A percentile compares a stretch with the other conserved stretches of the same genome.
These are phyloP conservation scores for Sebastes itinus DNA, from an alignment of 2,797 vertebrate species.

Conservation along the genomic window DNA sequence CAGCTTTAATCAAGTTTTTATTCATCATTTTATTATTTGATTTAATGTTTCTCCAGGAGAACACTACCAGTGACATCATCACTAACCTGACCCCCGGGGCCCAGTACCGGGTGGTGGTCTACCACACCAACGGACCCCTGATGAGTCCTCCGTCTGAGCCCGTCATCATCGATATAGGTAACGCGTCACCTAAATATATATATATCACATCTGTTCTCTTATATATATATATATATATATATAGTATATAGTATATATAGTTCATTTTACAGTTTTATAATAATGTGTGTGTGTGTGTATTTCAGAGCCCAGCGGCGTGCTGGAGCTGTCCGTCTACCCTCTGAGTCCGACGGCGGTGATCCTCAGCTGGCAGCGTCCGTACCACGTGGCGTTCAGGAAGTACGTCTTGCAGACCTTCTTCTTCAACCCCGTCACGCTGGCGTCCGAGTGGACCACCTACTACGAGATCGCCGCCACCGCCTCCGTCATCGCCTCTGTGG, in stretches of 20 bases:
- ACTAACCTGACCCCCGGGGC: slow-evolving; percentile 91
- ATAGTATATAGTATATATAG: neutral
- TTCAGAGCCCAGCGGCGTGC: slow-evolving; percentile 92
- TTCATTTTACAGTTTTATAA: neutral
- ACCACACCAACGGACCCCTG: slow-evolving; percentile 89
- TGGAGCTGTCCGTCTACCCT: slow-evolving; percentile 89
- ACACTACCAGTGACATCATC: slow-evolving; percentile 90
- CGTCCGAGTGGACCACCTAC: slow-evolving; percentile 95
- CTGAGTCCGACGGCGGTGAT: slow-evolving; percentile 90
- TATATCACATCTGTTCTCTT: neutral
- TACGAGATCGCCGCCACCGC: slow-evolving; percentile 94
- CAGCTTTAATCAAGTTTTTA: no score
- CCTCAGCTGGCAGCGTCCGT: slow-evolving; percentile 93
- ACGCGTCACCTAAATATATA: neutral
- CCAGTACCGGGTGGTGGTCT: slow-evolving; percentile 92
- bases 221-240: no score
- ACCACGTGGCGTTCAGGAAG: slow-evolving; percentile 92
- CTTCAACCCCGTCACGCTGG: slow-evolving; percentile 92
- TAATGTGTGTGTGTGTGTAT: neutral
- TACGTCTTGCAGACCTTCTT: slow-evolving; percentile 96
- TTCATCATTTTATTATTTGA: no score
- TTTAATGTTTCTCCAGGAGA: slow-evolving; percentile 82
- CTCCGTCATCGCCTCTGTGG: slow-evolving; percentile 92
- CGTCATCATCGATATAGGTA: slow-evolving; percentile 93
- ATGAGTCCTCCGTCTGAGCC: slow-evolving; percentile 93